A percentile compares a stretch with the other conserved stretches of the same genome.
Evolutionary conservation across 2,888 invertebrate genomes (phyloP).

Genomic region (Cinara cedri): DNA sequence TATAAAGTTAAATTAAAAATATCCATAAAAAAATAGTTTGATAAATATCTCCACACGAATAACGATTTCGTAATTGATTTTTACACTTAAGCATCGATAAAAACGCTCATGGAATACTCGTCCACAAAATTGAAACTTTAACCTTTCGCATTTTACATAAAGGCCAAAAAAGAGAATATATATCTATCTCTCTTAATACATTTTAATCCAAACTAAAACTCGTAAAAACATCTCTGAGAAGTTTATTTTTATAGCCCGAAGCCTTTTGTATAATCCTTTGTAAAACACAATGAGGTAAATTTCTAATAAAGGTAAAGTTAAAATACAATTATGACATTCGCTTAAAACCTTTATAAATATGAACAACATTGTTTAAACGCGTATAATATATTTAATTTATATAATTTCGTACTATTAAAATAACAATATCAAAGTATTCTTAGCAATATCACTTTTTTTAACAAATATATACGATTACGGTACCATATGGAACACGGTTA

Average conservation of each 20-base stretch:
- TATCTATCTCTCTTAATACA: background rate
- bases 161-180: background rate
- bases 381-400: background rate
- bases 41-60: background rate
- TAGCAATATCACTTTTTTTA: background rate
- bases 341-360: slow-evolving; percentile 28
- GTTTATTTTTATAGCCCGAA: slow-evolving; percentile 20
- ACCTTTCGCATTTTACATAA: slow-evolving; percentile 25
- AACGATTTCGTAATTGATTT: slow-evolving; percentile 16
- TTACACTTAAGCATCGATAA: background rate
- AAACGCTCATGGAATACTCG: background rate
- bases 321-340: slow-evolving; percentile 18
- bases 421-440: background rate
- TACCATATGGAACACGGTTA: background rate
- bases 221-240: slow-evolving; percentile 10
- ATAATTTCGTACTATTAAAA: slow-evolving; percentile 8
- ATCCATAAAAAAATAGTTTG: background rate
- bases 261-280: slow-evolving; percentile 24
- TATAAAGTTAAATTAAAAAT: no score
- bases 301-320: slow-evolving; percentile 35
- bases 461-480: background rate
- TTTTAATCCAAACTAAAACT: slow-evolving; percentile 25
- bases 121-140: background rate
- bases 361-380: background rate
- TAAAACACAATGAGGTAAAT: slow-evolving; percentile 27